These are phyloP conservation scores for Alentia gelatinosa DNA, from an alignment of 2,888 invertebrate species.

Conservation along the genomic window DNA sequence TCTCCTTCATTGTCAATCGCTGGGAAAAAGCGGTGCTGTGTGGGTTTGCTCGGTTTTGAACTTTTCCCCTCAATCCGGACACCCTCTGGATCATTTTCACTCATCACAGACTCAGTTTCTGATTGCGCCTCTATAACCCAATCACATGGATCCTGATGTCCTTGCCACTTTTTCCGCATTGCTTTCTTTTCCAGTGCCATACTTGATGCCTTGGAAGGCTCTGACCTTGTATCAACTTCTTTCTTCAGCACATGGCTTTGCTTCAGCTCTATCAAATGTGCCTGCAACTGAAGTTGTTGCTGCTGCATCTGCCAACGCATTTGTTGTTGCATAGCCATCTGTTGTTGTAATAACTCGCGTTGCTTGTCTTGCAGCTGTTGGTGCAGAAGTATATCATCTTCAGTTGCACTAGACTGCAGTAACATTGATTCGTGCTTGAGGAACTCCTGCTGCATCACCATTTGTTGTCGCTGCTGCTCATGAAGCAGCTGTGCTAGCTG, in stretches of 20 bases:
- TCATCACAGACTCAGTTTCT: background rate
- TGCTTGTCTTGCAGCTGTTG: slow-evolving; percentile 71
- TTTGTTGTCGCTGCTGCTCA: slow-evolving; percentile 85
- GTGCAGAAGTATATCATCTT: slow-evolving; percentile 60
- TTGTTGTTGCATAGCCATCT: slow-evolving; percentile 63
- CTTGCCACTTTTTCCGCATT: background rate
- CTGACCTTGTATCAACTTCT: background rate
- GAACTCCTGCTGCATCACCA: slow-evolving; percentile 76
- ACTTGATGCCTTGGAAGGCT: background rate
- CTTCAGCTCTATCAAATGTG: slow-evolving; percentile 42
- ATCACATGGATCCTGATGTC: background rate
- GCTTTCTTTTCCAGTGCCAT: background rate
- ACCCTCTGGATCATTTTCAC: background rate
- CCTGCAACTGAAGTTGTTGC: slow-evolving; percentile 82
- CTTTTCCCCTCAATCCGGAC: too few relatives aligned
- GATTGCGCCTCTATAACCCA: background rate
- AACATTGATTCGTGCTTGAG: slow-evolving; percentile 6
- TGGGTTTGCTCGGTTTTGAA: background rate
- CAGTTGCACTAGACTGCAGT: background rate
- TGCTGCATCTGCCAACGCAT: slow-evolving; percentile 84
- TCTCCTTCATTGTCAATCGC: too few relatives aligned
- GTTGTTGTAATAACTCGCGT: slow-evolving; percentile 60
- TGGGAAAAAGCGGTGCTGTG: background rate
- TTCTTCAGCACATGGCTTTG: background rate
- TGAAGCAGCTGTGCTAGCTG: slow-evolving; percentile 70